phyloP scores from a whole-genome alignment of 2,797 vertebrate species.

The Chrysocyon brachyurus region DNA sequence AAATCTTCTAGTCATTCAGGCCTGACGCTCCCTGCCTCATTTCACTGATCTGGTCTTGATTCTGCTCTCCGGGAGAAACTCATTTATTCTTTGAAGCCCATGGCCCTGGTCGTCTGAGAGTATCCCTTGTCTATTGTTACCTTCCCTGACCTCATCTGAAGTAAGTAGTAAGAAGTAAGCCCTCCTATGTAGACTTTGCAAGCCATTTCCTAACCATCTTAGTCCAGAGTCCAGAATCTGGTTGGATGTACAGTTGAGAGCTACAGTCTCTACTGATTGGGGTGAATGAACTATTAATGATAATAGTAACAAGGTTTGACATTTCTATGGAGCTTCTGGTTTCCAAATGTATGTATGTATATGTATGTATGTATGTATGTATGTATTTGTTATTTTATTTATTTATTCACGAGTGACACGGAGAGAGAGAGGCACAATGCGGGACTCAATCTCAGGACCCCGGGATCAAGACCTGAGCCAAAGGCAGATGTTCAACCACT shows the following conservation, averaged over 20 bases:
- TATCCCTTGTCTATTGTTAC: neutral
- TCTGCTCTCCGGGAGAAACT: neutral
- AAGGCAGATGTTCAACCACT: no score
- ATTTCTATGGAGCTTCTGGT: neutral
- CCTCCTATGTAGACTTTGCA: neutral
- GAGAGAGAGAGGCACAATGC: no score
- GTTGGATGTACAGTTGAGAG: neutral
- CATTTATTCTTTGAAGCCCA: neutral
- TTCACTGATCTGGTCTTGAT: neutral
- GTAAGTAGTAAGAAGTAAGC: neutral
- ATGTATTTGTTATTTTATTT: no score
- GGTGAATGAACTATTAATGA: neutral
- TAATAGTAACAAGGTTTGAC: neutral
- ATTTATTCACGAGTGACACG: no score
- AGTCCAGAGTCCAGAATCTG: neutral
- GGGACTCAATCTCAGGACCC: no score
- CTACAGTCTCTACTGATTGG: neutral
- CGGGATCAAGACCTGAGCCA: no score
- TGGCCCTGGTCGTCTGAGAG: neutral
- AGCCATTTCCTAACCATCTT: neutral
- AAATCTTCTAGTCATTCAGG: constrained; percentile 8
- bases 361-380: no score
- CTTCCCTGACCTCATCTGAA: neutral
- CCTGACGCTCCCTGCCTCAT: neutral
- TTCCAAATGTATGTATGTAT: neutral